Conservation (phyloP, 2,797 vertebrate genomes). For the Naso thynnoides region DNA sequence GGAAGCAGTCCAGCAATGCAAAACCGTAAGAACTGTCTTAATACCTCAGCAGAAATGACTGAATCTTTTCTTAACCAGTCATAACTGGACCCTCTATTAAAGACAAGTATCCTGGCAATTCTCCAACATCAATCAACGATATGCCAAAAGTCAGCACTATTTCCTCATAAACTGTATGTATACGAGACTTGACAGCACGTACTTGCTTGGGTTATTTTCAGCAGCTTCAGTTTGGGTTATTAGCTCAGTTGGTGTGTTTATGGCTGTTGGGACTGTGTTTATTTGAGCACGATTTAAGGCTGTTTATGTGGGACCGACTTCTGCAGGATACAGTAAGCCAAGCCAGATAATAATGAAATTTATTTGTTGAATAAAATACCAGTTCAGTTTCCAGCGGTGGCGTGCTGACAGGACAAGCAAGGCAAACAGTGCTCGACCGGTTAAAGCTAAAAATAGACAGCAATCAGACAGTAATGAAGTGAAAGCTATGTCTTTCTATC, state of each 20-base stretch:
- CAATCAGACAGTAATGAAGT: too few relatives aligned
- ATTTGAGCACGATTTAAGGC: slow-evolving; percentile 58
- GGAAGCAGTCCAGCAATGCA: neutral
- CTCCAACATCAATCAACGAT: slow-evolving; percentile 19
- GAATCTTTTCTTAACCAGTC: slow-evolving; percentile 6
- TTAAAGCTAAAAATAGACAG: too few relatives aligned
- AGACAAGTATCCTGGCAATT: slow-evolving; percentile 10
- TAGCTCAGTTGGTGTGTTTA: slow-evolving; percentile 58
- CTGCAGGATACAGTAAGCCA: slow-evolving; percentile 30
- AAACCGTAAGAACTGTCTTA: neutral
- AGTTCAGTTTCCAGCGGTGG: slow-evolving; percentile 17
- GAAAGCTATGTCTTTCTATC: too few relatives aligned
- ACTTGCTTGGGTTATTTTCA: slow-evolving; percentile 22
- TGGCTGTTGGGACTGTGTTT: slow-evolving; percentile 47
- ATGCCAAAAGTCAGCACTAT: slow-evolving; percentile 15
- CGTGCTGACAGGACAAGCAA: too few relatives aligned
- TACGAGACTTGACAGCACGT: neutral
- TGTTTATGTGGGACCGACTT: slow-evolving; percentile 49
- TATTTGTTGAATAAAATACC: slow-evolving; percentile 41
- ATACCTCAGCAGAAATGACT: neutral
- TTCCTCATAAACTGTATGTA: slow-evolving; percentile 13
- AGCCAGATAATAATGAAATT: slow-evolving; percentile 52
- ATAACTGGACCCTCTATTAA: neutral
- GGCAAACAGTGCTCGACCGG: too few relatives aligned
- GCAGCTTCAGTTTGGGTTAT: slow-evolving; percentile 24